A percentile compares a stretch with the other conserved stretches of the same genome.
phyloP scores from a whole-genome alignment of 2,113 vertebrate species.

The Marcusenius ussheri region DNA sequence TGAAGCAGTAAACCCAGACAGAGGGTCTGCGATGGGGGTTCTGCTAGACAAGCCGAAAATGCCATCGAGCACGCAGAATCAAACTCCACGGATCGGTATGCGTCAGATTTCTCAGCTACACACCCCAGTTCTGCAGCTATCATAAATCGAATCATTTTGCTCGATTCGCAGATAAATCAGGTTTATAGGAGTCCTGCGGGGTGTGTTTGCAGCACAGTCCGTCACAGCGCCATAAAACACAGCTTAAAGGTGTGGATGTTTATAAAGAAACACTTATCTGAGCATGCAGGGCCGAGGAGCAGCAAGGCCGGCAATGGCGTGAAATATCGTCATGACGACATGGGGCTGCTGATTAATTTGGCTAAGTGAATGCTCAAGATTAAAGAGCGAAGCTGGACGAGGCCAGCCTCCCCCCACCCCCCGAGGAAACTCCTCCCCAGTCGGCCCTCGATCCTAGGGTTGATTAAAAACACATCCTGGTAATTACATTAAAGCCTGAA shows the following conservation, averaged over 20 bases:
- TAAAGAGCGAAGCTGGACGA: constrained; percentile 35
- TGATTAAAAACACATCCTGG: constrained; percentile 37
- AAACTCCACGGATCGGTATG: constrained; percentile 23
- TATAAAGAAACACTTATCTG: constrained; percentile 52
- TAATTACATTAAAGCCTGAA: constrained; percentile 48
- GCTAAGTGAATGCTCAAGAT: constrained; percentile 46
- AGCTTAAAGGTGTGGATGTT: constrained; percentile 34
- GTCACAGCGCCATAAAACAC: constrained; percentile 33
- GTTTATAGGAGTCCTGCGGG: constrained; percentile 22
- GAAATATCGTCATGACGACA: constrained; percentile 48
- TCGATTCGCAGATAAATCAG: constrained; percentile 3
- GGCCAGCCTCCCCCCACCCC: background rate
- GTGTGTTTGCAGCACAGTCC: constrained; percentile 14
- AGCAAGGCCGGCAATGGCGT: constrained; percentile 36
- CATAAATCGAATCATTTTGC: constrained; percentile 34
- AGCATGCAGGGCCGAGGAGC: constrained; percentile 21
- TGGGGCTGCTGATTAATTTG: constrained; percentile 48
- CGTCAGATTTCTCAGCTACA: constrained; percentile 18
- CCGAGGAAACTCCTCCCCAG: constrained; percentile 33
- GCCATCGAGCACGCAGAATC: constrained; percentile 24
- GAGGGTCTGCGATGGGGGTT: background rate
- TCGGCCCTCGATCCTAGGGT: constrained; percentile 15
- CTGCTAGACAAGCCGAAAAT: background rate
- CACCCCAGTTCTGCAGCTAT: constrained; percentile 23
- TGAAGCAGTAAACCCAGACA: background rate